Percentiles rank a stretch among this genome's conserved stretches.
Conservation (phyloP, 2,113 vertebrate genomes). For the human (Homo sapiens) region DNA sequence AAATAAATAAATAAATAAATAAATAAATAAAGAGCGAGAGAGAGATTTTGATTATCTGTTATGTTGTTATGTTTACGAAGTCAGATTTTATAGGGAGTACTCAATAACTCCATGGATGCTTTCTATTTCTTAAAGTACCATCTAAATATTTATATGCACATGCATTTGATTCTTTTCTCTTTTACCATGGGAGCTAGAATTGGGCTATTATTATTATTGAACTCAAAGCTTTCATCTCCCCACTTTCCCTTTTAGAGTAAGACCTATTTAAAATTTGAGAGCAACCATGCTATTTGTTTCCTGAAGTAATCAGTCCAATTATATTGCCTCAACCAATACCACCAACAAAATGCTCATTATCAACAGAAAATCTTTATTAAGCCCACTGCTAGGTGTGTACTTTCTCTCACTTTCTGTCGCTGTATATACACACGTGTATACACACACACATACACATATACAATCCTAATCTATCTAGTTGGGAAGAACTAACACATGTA, state of each 20-base stretch:
- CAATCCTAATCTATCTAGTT: not conserved
- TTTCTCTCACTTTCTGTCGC: not conserved
- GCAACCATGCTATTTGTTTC: not conserved
- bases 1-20: too few species aligned
- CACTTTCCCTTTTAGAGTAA: not conserved
- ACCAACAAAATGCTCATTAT: not conserved
- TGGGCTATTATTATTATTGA: not conserved
- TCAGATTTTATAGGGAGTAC: conserved; percentile 29
- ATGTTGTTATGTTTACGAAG: not conserved
- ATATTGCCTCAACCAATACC: not conserved
- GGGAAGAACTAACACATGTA: not conserved
- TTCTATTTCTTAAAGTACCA: not conserved
- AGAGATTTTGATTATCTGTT: conserved; percentile 16
- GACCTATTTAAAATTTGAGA: not conserved
- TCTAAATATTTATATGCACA: not conserved
- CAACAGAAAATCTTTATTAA: not conserved
- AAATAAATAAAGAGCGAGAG: too few species aligned
- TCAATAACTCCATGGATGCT: not conserved
- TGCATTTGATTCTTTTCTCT: conserved; percentile 1
- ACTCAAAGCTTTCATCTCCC: not conserved
- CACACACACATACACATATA: not conserved
- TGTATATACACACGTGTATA: not conserved
- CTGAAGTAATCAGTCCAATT: not conserved
- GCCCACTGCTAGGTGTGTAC: not conserved
- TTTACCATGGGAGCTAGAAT: conserved; percentile 10